Evolutionary conservation across 2,113 vertebrate genomes (phyloP).

Genomic region (Prionailurus viverrinus): DNA sequence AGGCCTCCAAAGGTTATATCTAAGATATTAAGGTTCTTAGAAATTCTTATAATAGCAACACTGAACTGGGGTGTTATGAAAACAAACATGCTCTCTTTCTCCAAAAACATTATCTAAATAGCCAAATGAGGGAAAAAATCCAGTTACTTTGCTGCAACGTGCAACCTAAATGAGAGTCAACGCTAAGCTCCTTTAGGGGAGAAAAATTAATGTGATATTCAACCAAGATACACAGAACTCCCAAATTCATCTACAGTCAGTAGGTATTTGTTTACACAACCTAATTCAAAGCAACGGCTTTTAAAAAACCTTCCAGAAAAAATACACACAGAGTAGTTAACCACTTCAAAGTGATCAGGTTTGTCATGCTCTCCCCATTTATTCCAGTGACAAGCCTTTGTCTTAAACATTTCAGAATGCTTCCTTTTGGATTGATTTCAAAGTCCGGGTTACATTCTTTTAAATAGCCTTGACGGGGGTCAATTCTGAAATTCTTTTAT

Average conservation of each 20-base stretch:
- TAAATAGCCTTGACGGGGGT: constrained; percentile 18
- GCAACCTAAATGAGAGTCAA: background rate
- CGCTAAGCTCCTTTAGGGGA: background rate
- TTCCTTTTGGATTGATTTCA: constrained; percentile 58
- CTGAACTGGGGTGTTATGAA: constrained; percentile 32
- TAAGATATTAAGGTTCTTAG: background rate
- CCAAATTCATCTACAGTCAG: background rate
- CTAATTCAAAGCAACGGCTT: constrained; percentile 21
- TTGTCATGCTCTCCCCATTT: constrained; percentile 12
- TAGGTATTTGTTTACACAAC: constrained; percentile 16
- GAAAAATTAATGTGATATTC: constrained; percentile 39
- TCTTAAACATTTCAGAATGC: constrained; percentile 46
- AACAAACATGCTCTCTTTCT: constrained; percentile 26
- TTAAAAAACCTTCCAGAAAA: background rate
- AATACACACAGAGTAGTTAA: constrained; percentile 10
- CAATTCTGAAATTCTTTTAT: constrained; percentile 59
- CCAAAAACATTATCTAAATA: constrained; percentile 41
- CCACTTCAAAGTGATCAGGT: background rate
- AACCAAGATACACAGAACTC: constrained; percentile 6
- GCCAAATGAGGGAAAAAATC: background rate
- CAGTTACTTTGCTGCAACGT: background rate
- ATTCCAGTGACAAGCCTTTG: constrained; percentile 16
- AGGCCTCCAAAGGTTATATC: background rate
- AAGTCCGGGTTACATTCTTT: constrained; percentile 47
- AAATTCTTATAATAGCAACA: constrained; percentile 37